Evolutionary conservation across 2,888 invertebrate species (phyloP).

Genomic region (Amphipoea lucens): DNA sequence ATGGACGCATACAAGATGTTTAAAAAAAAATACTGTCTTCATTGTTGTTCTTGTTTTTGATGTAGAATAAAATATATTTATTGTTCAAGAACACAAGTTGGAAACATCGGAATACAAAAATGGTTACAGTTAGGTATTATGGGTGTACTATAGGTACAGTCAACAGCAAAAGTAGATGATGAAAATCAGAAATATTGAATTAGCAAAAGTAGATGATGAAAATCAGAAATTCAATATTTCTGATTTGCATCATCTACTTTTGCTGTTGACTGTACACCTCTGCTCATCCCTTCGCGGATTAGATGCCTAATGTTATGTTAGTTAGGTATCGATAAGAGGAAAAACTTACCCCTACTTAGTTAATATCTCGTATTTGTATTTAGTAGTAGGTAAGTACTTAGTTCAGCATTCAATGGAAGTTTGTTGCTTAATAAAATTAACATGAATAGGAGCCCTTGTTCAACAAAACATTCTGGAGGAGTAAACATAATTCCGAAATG

Average conservation of each 20-base stretch:
- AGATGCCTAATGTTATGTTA: not conserved
- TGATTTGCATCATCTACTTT: too few relatives aligned
- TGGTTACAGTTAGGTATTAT: not conserved
- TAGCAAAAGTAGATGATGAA: too few relatives aligned
- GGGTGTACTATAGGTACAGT: too few relatives aligned
- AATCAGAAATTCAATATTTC: too few relatives aligned
- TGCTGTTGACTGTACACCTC: too few relatives aligned
- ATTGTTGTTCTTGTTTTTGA: constrained; percentile 8
- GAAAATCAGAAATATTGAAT: too few relatives aligned
- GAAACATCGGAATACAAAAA: not conserved
- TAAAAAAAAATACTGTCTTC: not conserved
- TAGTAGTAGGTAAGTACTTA: constrained; percentile 2
- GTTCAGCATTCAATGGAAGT: constrained; percentile 27
- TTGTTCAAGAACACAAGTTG: not conserved
- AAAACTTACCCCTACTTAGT: not conserved
- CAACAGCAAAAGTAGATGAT: too few relatives aligned
- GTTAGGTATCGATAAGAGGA: not conserved
- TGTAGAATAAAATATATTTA: not conserved
- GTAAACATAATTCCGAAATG: constrained; percentile 39
- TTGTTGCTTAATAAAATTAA: constrained; percentile 27
- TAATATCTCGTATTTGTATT: constrained; percentile 1
- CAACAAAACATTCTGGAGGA: constrained; percentile 31
- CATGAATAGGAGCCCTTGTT: constrained; percentile 26
- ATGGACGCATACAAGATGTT: constrained; percentile 12
- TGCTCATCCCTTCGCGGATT: fast-evolving